phyloP scores from a whole-genome alignment of 2,797 vertebrate species.

The Falco peregrinus region DNA sequence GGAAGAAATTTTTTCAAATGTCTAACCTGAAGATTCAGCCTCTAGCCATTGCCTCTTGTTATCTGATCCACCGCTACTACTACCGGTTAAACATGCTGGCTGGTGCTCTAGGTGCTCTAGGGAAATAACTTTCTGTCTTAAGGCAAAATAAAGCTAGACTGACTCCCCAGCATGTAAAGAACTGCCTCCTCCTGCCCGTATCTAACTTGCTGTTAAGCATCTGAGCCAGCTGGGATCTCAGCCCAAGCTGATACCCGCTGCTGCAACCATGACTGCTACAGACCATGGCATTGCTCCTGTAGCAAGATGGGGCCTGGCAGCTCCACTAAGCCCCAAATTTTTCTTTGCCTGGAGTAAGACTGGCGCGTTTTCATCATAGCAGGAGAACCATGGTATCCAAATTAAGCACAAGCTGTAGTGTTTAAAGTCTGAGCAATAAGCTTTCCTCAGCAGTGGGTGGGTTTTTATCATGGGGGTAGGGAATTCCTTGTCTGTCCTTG shows the following conservation, averaged over 20 bases:
- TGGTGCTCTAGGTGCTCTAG: not conserved
- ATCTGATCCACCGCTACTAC: fast-evolving
- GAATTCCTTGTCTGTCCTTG: not conserved
- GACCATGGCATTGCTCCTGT: not conserved
- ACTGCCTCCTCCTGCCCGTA: not conserved
- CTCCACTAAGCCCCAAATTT: not conserved
- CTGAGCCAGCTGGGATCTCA: not conserved
- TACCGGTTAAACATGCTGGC: not conserved
- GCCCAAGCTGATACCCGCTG: not conserved
- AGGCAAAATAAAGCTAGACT: not conserved
- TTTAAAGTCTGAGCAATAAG: slow-evolving; percentile 36
- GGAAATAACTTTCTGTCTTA: not conserved
- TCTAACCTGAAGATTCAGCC: not conserved
- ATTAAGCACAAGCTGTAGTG: slow-evolving; percentile 32
- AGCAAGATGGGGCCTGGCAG: not conserved
- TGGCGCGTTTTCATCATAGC: slow-evolving; percentile 10
- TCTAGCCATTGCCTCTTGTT: fast-evolving
- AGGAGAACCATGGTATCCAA: slow-evolving; percentile 16
- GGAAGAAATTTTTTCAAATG: not conserved
- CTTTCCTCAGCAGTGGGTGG: slow-evolving; percentile 3
- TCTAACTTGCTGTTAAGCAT: fast-evolving
- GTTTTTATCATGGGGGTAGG: slow-evolving; percentile 27
- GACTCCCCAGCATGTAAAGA: not conserved
- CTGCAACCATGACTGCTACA: not conserved
- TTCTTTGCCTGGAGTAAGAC: slow-evolving; percentile 10